Percentiles rank a stretch among this genome's conserved stretches.
Conservation (phyloP, 2,888 invertebrate genomes). For the Crocallis elinguaria region DNA sequence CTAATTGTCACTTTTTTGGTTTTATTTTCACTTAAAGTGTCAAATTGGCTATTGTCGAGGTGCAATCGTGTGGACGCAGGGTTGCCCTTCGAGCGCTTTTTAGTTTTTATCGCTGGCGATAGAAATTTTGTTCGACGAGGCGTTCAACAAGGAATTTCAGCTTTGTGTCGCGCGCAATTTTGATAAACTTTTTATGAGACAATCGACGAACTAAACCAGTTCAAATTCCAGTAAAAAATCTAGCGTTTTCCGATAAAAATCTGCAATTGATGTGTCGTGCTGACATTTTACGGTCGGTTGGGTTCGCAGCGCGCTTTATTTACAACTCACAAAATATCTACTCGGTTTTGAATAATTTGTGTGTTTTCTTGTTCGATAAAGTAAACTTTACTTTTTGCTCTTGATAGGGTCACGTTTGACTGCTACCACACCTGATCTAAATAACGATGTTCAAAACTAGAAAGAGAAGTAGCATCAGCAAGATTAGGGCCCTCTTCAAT, state of each 20-base stretch:
- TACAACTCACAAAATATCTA: no score
- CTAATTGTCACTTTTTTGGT: slow-evolving; percentile 64
- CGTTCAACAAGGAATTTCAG: slow-evolving; percentile 51
- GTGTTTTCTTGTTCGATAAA: no score
- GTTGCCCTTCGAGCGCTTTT: slow-evolving; percentile 43
- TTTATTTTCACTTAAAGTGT: slow-evolving; percentile 72
- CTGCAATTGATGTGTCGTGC: neutral
- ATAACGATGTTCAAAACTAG: no score
- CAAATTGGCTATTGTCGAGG: slow-evolving; percentile 78
- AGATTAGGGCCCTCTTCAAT: no score
- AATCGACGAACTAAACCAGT: slow-evolving; percentile 21
- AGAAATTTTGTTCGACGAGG: slow-evolving; percentile 43
- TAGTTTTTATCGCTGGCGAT: slow-evolving; percentile 41
- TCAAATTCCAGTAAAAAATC: slow-evolving; percentile 10
- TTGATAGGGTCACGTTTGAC: no score
- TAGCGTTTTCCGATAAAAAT: neutral
- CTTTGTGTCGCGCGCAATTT: slow-evolving; percentile 48
- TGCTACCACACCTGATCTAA: no score
- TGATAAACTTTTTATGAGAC: slow-evolving; percentile 50
- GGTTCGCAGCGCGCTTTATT: no score
- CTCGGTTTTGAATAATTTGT: no score
- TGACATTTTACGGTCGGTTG: neutral
- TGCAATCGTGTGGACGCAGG: slow-evolving; percentile 58
- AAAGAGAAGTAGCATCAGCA: no score
- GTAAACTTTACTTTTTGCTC: no score